Evolutionary conservation across 2,113 vertebrate species (phyloP), one percentile per base, ranked within the genome.

Genomic region (Laticauda colubrina): DNA sequence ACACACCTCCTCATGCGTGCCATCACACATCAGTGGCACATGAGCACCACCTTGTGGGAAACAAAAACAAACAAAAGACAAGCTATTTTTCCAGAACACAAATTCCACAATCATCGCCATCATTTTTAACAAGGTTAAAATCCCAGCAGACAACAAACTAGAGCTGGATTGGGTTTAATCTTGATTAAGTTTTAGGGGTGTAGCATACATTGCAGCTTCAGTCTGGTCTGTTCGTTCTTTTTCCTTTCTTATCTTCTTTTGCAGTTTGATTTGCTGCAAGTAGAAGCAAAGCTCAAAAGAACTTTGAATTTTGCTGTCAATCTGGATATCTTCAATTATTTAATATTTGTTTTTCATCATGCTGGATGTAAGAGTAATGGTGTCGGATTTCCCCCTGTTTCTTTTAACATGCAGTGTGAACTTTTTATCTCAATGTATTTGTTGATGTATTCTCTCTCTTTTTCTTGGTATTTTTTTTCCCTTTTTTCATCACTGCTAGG

Each of bases 61-160:
- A 20, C 1, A 1, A 48, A 6, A 5, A 2, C 48, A 48, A 34
- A 34, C 18, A 29, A 8, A 53, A 9, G 23, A 2, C 1, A 21
- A 39, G 4, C 24, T 26, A 3, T 18, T 45, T 45, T 45, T 45
- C 45, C 45, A 45, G 45, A 45, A 45, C 5, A 45, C 45, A 45
- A 5, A 45, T 45, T n/a, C 29, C 29, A 5, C 29, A 5, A 14
- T n/a, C 29, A n/a, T 5, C 34, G 18, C n/a, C 2, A 7, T 18
- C 14, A 2, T 34, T 6, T n/a, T 75, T 75, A 34, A 75, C 56
- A 64, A 14, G 69, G 15, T 75, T 18, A 75, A n/a, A 75, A 57
- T 39, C n/a, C 6, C 18, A 20, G 34, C n/a, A 34, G 34, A 39
- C 0, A 6, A 23, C 21, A 8, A 23, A 6, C 1, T 1, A 0